Percentiles rank a stretch among this genome's conserved stretches.
Evolutionary conservation across 2,113 vertebrate species (phyloP).

Genomic region (Monarcha castaneiventris): DNA sequence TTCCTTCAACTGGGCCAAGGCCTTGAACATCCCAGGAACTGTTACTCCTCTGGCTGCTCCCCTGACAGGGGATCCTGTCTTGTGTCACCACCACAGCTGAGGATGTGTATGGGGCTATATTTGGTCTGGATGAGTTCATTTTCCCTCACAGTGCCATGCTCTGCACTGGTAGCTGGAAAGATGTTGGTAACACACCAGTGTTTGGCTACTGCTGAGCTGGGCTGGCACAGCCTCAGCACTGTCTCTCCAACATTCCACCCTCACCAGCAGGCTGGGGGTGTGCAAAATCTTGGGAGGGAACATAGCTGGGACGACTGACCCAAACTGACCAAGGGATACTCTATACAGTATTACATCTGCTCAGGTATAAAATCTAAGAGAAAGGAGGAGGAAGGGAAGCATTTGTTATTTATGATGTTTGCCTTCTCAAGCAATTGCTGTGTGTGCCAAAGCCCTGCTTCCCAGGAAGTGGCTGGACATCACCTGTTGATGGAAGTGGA

Average conservation of each 20-base stretch:
- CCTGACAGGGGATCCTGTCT: no score
- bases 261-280: neutral
- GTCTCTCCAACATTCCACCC: neutral
- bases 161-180: neutral
- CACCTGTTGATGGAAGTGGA: no score
- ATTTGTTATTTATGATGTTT: neutral
- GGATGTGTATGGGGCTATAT: neutral
- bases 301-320: neutral
- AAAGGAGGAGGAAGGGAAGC: neutral
- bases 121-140: neutral
- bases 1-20: neutral
- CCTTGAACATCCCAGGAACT: neutral
- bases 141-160: neutral
- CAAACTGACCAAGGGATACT: neutral
- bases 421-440: neutral
- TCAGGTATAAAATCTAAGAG: neutral
- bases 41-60: neutral
- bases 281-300: neutral
- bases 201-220: neutral
- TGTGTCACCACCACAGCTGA: neutral
- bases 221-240: neutral
- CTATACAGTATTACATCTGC: neutral
- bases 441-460: neutral
- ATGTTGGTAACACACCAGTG: neutral
- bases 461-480: neutral